phyloP scores from a whole-genome alignment of 2,888 invertebrate genomes.

The Carabus problematicus region DNA sequence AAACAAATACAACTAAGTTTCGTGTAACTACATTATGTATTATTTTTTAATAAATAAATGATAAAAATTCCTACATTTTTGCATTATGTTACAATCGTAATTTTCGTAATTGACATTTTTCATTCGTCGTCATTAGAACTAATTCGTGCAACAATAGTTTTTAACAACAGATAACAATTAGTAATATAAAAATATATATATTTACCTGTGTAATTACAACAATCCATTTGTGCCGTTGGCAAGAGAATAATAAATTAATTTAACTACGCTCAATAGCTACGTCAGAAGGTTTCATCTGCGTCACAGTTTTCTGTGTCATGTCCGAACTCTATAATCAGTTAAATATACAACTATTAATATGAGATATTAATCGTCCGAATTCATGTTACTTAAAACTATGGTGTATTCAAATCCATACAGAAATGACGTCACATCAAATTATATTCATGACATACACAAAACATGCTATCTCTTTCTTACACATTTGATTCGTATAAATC shows the following conservation, averaged over 20 bases:
- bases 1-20: slow-evolving; percentile 42
- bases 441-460: too few species aligned
- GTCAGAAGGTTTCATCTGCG: slow-evolving; percentile 81
- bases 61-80: slow-evolving; percentile 1
- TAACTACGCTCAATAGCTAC: neutral
- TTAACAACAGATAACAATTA: slow-evolving; percentile 30
- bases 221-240: too few species aligned
- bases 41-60: slow-evolving; percentile 19
- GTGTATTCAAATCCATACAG: too few species aligned
- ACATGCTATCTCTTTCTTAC: too few species aligned
- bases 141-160: slow-evolving; percentile 27
- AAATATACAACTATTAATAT: slow-evolving; percentile 42
- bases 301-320: slow-evolving; percentile 87
- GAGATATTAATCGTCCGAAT: too few species aligned
- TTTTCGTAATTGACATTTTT: too few species aligned
- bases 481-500: too few species aligned
- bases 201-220: neutral
- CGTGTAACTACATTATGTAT: neutral
- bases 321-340: slow-evolving; percentile 79
- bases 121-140: neutral
- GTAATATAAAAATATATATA: slow-evolving; percentile 35
- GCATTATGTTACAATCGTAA: neutral
- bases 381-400: too few species aligned
- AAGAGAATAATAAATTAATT: neutral
- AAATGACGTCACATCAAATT: too few species aligned